Percentiles rank a stretch among this genome's conserved stretches.
phyloP scores from a whole-genome alignment of 2,888 invertebrate genomes.

The Drosophila meridiana region DNA sequence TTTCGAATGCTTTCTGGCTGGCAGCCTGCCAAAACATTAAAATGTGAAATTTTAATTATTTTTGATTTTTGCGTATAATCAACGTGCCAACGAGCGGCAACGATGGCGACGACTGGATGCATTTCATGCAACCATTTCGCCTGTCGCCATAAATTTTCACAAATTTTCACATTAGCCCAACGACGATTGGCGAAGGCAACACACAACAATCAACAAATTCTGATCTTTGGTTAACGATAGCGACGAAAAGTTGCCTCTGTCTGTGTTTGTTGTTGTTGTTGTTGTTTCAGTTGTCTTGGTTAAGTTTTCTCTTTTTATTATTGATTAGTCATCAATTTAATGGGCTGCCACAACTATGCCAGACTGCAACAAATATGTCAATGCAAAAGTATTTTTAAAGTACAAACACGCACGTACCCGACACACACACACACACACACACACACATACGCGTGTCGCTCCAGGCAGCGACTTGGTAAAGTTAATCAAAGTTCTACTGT shows the following conservation, averaged over 20 bases:
- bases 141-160: constrained; percentile 77
- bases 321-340: constrained; percentile 76
- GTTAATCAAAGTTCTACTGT: constrained; percentile 63
- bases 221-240: constrained; percentile 32
- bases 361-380: constrained; percentile 66
- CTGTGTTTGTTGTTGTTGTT: neutral
- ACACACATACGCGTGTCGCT: neutral
- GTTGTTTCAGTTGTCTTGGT: constrained; percentile 56
- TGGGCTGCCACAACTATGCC: constrained; percentile 35
- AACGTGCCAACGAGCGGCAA: constrained; percentile 70
- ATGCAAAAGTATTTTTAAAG: constrained; percentile 75
- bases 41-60: constrained; percentile 81
- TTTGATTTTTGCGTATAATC: constrained; percentile 82
- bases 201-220: constrained; percentile 2
- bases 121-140: constrained; percentile 59
- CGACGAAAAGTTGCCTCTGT: neutral
- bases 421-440: neutral
- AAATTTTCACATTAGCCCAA: constrained; percentile 78
- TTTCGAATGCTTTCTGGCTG: constrained; percentile 59
- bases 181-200: constrained; percentile 34
- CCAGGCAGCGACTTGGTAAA: constrained; percentile 27
- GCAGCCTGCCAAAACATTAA: constrained; percentile 74
- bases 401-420: constrained; percentile 45
- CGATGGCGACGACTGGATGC: constrained; percentile 52
- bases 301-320: constrained; percentile 51